A percentile compares a stretch with the other conserved stretches of the same genome.
Evolutionary conservation across 2,113 vertebrate genomes (phyloP).

Genomic region (Thryonomys swinderianus): DNA sequence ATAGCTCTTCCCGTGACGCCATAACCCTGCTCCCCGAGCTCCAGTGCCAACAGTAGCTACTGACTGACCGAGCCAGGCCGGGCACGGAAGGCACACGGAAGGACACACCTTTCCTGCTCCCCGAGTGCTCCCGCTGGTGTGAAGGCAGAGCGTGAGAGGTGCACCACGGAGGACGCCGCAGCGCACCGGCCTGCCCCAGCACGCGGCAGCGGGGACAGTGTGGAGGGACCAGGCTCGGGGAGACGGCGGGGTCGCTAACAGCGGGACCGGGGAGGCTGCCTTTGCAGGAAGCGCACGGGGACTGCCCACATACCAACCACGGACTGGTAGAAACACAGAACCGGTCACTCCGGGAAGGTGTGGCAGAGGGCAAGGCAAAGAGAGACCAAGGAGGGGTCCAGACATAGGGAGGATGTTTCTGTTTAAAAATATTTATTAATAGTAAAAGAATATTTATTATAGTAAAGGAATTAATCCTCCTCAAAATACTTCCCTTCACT

Average conservation of each 20-base stretch:
- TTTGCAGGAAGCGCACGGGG: not conserved
- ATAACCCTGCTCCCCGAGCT: not conserved
- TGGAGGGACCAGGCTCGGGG: not conserved
- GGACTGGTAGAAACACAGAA: not conserved
- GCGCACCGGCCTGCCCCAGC: not conserved
- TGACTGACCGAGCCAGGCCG: not conserved
- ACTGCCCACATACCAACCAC: not conserved
- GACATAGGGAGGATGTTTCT: not conserved
- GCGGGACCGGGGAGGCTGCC: no score
- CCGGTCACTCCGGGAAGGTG: not conserved
- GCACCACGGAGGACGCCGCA: fast-evolving
- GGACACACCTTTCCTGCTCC: not conserved
- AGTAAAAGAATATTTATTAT: not conserved
- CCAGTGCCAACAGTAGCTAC: not conserved
- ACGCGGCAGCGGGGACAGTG: fast-evolving
- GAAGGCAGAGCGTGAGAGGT: not conserved
- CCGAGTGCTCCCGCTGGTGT: not conserved
- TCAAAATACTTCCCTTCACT: not conserved
- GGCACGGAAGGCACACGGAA: not conserved
- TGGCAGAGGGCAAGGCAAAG: not conserved
- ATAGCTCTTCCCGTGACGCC: not conserved
- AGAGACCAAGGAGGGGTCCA: not conserved
- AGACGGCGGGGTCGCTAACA: not conserved
- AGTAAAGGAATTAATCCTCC: not conserved
- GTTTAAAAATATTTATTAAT: not conserved